Base-by-base conservation (phyloP, 2,797 vertebrate species). In the Hozukius guyotensis region DNA sequence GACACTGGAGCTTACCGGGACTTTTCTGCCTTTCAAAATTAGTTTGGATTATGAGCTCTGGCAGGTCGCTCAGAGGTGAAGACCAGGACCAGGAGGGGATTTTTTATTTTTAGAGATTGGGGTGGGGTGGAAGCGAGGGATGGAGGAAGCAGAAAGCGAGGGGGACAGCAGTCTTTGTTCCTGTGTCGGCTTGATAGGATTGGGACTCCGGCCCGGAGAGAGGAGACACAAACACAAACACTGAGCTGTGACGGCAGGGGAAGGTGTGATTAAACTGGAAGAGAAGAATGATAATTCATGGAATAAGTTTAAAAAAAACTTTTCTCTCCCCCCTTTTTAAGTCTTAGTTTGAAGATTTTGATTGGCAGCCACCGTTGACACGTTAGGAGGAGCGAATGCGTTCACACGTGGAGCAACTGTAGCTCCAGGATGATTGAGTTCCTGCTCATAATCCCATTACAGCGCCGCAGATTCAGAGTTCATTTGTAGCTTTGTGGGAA, bases 401-500 rank as follows among this genome's bases (percentile, higher is more conserved):
- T 61, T 84, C 78, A 77, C 77, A 83, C 18, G 22, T 74, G 78
- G 63, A 77, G 77, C 72, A 71, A 31, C 82, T 77, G 82, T 52
- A 65, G 68, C 77, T 57, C 69, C 12, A 13, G 69, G 75, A 92
- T 84, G 89, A 93, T 87, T 90, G 87, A 88, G 81, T 88, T 91
- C 75, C 67, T 55, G 75, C 81, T 90, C 81, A 76, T 93, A 93
- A 94, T 94, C 89, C 84, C 88, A 90, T 93, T 87, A 92, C 76
- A 20, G 78, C 56, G 67, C 72, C 8, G 66, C 79, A 63, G 82
- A 91, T 91, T 87, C 85, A 83, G 75, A 90, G 80, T 89, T 89
- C 81, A 89, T 89, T 89, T 84, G 82, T 75, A 38, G 77, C 78
- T 90, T 89, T 90, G 88, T 83, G 80, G 29, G 16, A 72, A 75